phyloP scores from a whole-genome alignment of 2,113 vertebrate species.

The Orthochromis indermauri region DNA sequence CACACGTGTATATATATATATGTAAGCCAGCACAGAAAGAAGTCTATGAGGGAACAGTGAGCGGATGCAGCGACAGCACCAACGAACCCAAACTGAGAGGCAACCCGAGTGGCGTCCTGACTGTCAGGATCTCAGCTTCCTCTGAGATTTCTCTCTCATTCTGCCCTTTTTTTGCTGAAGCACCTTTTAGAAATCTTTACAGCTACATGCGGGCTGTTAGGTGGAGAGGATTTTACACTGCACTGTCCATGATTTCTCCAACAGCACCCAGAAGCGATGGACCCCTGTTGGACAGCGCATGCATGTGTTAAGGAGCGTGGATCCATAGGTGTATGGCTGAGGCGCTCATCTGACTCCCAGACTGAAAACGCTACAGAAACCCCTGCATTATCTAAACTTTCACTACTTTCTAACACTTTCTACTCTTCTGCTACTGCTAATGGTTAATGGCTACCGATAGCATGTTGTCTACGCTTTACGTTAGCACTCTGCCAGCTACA shows the following conservation, averaged over 20 bases:
- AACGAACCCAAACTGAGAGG: background rate
- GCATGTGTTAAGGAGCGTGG: background rate
- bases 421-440: background rate
- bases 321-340: background rate
- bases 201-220: background rate
- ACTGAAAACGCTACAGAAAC: background rate
- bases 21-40: background rate
- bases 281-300: background rate
- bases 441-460: background rate
- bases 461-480: background rate
- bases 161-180: constrained; percentile 6
- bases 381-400: background rate
- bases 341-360: background rate
- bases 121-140: background rate
- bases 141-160: background rate
- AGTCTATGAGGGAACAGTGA: background rate
- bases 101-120: background rate
- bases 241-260: background rate
- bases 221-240: background rate
- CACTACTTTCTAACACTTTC: background rate
- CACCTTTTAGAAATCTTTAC: background rate
- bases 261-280: background rate
- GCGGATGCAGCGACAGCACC: constrained; percentile 19
- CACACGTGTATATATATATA: background rate
- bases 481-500: constrained; percentile 18